Evolutionary conservation across 1,140 invertebrate genomes (phyloP).

Genomic region (Neodiprion lecontei): DNA sequence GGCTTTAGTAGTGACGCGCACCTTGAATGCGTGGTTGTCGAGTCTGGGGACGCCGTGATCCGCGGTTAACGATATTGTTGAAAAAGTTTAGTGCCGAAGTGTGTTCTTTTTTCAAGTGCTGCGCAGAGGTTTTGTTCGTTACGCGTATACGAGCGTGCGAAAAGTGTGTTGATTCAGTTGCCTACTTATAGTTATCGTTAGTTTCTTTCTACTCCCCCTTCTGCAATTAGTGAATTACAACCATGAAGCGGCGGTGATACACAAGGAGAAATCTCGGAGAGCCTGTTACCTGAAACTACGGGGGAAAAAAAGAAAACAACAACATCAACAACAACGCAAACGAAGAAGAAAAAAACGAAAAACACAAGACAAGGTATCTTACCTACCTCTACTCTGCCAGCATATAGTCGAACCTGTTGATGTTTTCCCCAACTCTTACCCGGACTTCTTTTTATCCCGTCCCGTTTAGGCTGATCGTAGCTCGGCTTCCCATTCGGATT

Average conservation of each 20-base stretch:
- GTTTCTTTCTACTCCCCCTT: too few relatives aligned
- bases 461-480: neutral
- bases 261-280: slow-evolving; percentile 42
- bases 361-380: slow-evolving; percentile 37
- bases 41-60: neutral
- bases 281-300: slow-evolving; percentile 35
- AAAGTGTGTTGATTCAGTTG: too few relatives aligned
- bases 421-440: slow-evolving; percentile 1
- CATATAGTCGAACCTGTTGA: slow-evolving; percentile 19
- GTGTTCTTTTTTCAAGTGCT: neutral
- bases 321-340: too few relatives aligned
- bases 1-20: slow-evolving; percentile 42
- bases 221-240: neutral
- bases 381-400: slow-evolving; percentile 11
- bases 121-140: neutral
- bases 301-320: too few relatives aligned
- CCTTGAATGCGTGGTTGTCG: slow-evolving; percentile 32
- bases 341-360: too few relatives aligned
- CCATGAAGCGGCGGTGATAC: slow-evolving; percentile 33
- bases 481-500: neutral
- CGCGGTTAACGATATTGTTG: neutral
- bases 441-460: neutral
- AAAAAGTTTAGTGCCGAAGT: neutral
- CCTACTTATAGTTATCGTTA: too few relatives aligned
- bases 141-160: neutral